These are phyloP conservation scores for Hirudo medicinalis DNA, from an alignment of 1,140 invertebrate genomes.

Conservation along the genomic window DNA sequence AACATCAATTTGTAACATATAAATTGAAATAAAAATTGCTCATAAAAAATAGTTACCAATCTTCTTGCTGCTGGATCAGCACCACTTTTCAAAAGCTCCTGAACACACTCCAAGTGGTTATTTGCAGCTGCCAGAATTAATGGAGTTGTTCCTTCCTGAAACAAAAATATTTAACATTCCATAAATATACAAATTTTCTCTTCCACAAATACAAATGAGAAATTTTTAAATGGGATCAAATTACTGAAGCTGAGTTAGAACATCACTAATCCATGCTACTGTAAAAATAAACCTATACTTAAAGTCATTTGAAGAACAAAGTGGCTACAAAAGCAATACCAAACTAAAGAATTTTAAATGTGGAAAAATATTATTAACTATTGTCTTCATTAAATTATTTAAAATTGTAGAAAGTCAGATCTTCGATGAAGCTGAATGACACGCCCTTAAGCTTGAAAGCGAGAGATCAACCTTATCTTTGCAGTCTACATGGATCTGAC, in stretches of 20 bases:
- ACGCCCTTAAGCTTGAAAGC: neutral
- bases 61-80: constrained; percentile 67
- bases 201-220: too few relatives aligned
- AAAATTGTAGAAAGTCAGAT: neutral
- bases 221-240: neutral
- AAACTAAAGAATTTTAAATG: neutral
- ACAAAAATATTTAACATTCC: constrained; percentile 10
- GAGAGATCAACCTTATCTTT: constrained; percentile 62
- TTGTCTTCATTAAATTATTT: neutral
- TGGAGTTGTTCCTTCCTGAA: constrained; percentile 78
- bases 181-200: constrained; percentile 13
- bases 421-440: neutral
- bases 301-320: neutral
- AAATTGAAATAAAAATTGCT: too few relatives aligned
- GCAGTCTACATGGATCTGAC: constrained; percentile 81
- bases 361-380: neutral
- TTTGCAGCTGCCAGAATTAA: constrained; percentile 74
- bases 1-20: neutral
- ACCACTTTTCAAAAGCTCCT: constrained; percentile 71
- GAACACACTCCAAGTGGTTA: constrained; percentile 70
- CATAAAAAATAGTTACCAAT: constrained; percentile 48
- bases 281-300: neutral
- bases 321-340: too few relatives aligned
- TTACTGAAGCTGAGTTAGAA: neutral
- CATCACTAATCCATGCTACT: neutral